A percentile compares a stretch with the other conserved stretches of the same genome.
Evolutionary conservation across 2,888 invertebrate species (phyloP).

Genomic region (Mythimna loreyi): DNA sequence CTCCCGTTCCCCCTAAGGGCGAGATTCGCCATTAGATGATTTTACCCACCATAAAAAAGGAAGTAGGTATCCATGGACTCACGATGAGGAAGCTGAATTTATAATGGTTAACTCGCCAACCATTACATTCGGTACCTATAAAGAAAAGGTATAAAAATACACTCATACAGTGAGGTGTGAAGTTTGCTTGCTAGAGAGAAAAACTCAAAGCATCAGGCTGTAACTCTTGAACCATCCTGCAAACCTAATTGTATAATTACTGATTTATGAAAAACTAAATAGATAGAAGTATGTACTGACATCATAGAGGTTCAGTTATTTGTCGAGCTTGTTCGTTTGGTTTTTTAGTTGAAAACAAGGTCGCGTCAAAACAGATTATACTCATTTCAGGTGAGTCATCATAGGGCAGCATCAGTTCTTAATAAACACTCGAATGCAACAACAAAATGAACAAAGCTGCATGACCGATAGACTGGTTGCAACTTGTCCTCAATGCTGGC

Average conservation of each 20-base stretch:
- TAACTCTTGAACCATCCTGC: no score
- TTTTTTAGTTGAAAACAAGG: background rate
- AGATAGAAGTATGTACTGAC: background rate
- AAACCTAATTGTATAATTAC: background rate
- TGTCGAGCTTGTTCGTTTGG: background rate
- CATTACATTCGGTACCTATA: no score
- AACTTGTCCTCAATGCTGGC: constrained; percentile 38
- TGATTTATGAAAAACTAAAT: background rate
- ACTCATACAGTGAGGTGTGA: no score
- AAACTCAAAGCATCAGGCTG: no score
- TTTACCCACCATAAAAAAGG: no score
- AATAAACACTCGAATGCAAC: constrained; percentile 18
- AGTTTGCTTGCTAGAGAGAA: no score
- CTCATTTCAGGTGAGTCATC: constrained; percentile 27
- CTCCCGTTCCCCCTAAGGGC: no score
- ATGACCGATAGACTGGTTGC: constrained; percentile 35
- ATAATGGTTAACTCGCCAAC: no score
- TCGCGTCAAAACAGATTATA: constrained; percentile 9
- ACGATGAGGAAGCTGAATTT: no score
- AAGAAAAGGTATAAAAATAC: no score
- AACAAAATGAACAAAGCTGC: constrained; percentile 34
- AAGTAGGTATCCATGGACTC: no score
- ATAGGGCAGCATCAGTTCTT: background rate
- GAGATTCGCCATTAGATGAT: no score
- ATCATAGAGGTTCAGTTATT: background rate